A percentile compares a stretch with the other conserved stretches of the same genome.
Conservation (phyloP, 2,113 vertebrate species). For the Xenopus tropicalis region DNA sequence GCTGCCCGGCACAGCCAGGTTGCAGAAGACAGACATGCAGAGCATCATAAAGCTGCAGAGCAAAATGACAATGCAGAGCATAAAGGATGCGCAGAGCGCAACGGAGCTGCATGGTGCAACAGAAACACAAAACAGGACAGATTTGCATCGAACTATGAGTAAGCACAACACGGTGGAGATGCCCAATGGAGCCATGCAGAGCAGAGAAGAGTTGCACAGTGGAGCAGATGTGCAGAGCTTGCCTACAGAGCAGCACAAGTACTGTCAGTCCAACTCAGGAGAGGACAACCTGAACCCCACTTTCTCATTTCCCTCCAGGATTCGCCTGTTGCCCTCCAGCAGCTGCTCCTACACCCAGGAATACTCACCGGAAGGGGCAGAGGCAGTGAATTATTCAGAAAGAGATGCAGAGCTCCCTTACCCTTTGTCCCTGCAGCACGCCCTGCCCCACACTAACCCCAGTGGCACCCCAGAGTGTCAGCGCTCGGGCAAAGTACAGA, state of each 20-base stretch:
- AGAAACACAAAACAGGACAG: not conserved
- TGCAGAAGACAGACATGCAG: slow-evolving; percentile 20
- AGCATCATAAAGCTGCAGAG: not conserved
- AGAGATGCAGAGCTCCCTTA: slow-evolving; percentile 55
- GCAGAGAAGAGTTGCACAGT: slow-evolving; percentile 2
- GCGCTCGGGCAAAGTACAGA: slow-evolving; percentile 83
- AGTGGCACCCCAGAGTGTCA: slow-evolving; percentile 67
- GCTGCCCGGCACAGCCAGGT: slow-evolving; percentile 1
- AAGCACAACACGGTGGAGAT: not conserved
- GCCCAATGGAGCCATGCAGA: slow-evolving; percentile 4
- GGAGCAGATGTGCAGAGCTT: not conserved
- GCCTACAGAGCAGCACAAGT: slow-evolving; percentile 11
- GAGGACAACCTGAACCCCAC: slow-evolving; percentile 31
- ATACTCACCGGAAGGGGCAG: slow-evolving; percentile 52
- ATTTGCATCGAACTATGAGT: slow-evolving; percentile 1
- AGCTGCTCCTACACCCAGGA: slow-evolving; percentile 33
- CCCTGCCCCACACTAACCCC: slow-evolving; percentile 67
- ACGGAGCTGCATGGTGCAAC: not conserved
- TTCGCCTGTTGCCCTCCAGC: slow-evolving; percentile 62
- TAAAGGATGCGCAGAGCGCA: not conserved
- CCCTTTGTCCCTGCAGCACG: slow-evolving; percentile 57
- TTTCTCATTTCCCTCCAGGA: slow-evolving; percentile 55
- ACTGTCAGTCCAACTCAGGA: not conserved
- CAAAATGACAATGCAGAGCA: not conserved
- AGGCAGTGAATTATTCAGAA: slow-evolving; percentile 63